These are phyloP conservation scores for Hirtodrosophila cameraria DNA, from an alignment of 2,888 invertebrate genomes.

Conservation along the genomic window DNA sequence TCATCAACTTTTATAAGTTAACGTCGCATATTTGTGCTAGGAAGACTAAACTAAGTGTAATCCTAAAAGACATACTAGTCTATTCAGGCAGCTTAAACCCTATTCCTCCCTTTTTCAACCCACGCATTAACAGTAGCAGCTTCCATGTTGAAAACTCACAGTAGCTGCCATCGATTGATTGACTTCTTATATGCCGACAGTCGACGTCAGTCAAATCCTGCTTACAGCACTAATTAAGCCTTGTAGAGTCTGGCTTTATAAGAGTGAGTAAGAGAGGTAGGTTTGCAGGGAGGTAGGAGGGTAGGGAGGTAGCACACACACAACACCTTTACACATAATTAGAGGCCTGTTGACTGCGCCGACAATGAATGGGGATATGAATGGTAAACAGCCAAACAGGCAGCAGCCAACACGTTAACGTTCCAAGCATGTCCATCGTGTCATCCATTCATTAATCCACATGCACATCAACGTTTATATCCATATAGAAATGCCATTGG, in stretches of 20 bases:
- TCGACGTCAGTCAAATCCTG: conserved; percentile 40
- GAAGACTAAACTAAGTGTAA: too few relatives aligned
- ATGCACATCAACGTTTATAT: conserved; percentile 24
- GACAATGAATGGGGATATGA: conserved; percentile 62
- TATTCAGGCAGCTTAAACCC: too few relatives aligned
- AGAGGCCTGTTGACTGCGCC: conserved; percentile 71
- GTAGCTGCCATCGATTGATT: conserved; percentile 35
- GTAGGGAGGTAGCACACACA: conserved; percentile 21
- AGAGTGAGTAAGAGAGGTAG: too few relatives aligned
- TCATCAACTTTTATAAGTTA: too few relatives aligned
- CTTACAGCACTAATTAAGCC: conserved; percentile 57
- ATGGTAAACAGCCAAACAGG: conserved; percentile 52
- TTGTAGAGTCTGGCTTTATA: conserved; percentile 19
- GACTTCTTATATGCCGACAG: conserved; percentile 16
- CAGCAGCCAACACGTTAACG: conserved; percentile 41
- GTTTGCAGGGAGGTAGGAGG: neutral
- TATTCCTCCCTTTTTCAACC: too few relatives aligned
- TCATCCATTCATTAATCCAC: conserved; percentile 73
- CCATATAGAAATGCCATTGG: conserved; percentile 39
- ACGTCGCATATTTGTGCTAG: too few relatives aligned
- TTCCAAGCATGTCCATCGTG: conserved; percentile 40
- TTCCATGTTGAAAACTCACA: neutral
- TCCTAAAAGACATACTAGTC: too few relatives aligned
- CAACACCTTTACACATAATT: conserved; percentile 78
- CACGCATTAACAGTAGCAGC: conserved; percentile 1